Percentiles rank a stretch among this genome's conserved stretches.
phyloP scores from a whole-genome alignment of 2,888 invertebrate genomes.

The Sceliomorpha sp. region DNA sequence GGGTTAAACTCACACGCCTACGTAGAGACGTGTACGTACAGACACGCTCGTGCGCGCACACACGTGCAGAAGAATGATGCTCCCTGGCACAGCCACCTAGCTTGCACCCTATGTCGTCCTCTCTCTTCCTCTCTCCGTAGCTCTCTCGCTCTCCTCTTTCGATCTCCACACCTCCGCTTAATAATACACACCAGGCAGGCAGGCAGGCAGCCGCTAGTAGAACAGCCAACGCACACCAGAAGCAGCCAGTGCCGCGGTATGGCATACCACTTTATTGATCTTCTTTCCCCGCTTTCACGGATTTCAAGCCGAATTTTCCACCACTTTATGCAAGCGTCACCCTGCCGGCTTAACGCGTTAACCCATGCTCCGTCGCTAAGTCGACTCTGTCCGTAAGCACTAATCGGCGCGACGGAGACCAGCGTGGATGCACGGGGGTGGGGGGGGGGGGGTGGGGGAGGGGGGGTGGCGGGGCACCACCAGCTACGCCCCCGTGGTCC shows the following conservation, averaged over 20 bases:
- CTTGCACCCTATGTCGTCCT: constrained; percentile 44
- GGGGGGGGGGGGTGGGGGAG: constrained; percentile 1
- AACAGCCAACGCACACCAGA: constrained; percentile 50
- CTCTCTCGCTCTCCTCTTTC: too few relatives aligned
- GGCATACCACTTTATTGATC: constrained; percentile 76
- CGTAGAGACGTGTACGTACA: too few relatives aligned
- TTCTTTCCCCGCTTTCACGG: constrained; percentile 73
- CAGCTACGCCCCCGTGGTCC: too few relatives aligned
- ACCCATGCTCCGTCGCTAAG: constrained; percentile 62
- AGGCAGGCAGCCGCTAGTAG: constrained; percentile 49
- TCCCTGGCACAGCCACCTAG: constrained; percentile 27
- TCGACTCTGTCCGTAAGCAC: constrained; percentile 56
- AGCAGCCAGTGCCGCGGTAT: constrained; percentile 62
- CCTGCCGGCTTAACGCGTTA: constrained; percentile 65
- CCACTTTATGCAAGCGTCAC: constrained; percentile 72
- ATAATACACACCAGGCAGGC: constrained; percentile 69
- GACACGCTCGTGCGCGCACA: constrained; percentile 4
- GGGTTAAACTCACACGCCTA: too few relatives aligned
- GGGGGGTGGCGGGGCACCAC: too few relatives aligned
- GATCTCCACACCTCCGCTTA: constrained; percentile 69
- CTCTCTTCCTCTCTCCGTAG: too few relatives aligned
- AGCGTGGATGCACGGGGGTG: too few relatives aligned
- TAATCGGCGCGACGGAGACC: constrained; percentile 3
- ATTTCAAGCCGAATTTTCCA: constrained; percentile 75
- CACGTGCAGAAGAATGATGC: constrained; percentile 8